These are phyloP conservation scores for Metridium senile DNA, from an alignment of 92 coral and sea anemone genomes.

Conservation along the genomic window DNA sequence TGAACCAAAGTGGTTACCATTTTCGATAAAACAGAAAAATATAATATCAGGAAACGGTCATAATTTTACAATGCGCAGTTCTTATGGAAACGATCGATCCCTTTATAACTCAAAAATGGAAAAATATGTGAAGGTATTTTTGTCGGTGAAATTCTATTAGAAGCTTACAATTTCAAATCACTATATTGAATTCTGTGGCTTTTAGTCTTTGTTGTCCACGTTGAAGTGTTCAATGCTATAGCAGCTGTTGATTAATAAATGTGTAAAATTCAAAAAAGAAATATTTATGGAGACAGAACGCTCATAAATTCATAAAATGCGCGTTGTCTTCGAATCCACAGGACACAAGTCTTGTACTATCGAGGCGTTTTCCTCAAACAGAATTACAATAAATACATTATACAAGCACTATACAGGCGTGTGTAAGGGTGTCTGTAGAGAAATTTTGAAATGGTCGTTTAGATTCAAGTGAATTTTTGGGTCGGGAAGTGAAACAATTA, in stretches of 20 bases:
- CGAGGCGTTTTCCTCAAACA: conserved; percentile 34
- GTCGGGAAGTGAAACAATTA: conserved; percentile 8
- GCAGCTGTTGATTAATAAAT: conserved; percentile 30
- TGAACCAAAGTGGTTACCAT: conserved; percentile 4
- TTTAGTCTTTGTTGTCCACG: conserved; percentile 9
- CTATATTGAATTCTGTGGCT: conserved; percentile 17
- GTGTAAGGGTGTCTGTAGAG: neutral
- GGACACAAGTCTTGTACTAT: conserved; percentile 21
- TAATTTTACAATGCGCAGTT: too few species aligned
- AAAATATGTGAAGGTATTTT: neutral
- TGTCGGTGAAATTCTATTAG: neutral
- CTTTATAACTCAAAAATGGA: too few species aligned
- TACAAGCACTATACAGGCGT: neutral
- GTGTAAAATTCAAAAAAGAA: conserved; percentile 23
- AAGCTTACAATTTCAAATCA: neutral
- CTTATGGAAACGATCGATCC: conserved; percentile 3
- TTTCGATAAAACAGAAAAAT: conserved; percentile 5
- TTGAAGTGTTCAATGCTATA: conserved; percentile 10
- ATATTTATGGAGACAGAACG: conserved; percentile 27
- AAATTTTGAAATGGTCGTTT: neutral
- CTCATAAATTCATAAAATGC: conserved; percentile 40
- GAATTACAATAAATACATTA: conserved; percentile 11
- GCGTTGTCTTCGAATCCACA: conserved; percentile 30
- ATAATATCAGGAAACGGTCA: neutral
- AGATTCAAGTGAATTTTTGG: conserved; percentile 12